Base-by-base conservation (phyloP, 2,797 vertebrate genomes). In the Gallinago stenura region DNA sequence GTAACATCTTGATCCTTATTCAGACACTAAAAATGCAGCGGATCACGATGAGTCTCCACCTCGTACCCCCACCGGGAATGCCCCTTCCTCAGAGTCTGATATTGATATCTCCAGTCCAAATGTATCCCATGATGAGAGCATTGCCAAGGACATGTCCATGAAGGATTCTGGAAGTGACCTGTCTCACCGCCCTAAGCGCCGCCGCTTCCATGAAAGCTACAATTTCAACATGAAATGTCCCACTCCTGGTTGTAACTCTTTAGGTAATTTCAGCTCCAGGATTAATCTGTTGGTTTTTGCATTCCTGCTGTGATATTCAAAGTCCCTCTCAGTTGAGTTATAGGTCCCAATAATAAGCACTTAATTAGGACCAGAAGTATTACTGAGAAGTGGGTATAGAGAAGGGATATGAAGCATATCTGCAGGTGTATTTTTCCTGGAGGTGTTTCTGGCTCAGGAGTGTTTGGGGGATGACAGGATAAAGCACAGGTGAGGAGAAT, bases 141-240 rank as follows among this genome's bases (percentile, higher is more conserved):
- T 99, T 86, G 98, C 99, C 93, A 99, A 99, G 98, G 99, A 99
- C 97, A 98, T 98, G 97, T 98, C 98, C 88, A 98, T 98, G 97
- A 99, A 99, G 98, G 99, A 99, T 97, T 99, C 99, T 0, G 99
- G 99, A 94, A 99, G 99, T 37, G 99, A 99, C 96, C 98, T 99
- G 10, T 99, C 99, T 46, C 99, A 99, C 96, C 98, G 99, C 50
- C 99, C 99, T 68, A 99, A 99, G 89, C 99, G 99, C 16, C 99
- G 99, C 30, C 99, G 99, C 88, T 99, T 99, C 97, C 99, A 99
- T 3, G 99, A 99, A 97, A 99, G 99, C 93, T 99, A 99, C 98
- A 99, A 99, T 97, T 99, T 99, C 95, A 99, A 99, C 97, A 99
- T 99, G 99, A 99, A 99, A 91, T 99, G 99, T 89, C 99, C 99